phyloP scores from a whole-genome alignment of 2,113 vertebrate species.

The Pangasianodon gigas region DNA sequence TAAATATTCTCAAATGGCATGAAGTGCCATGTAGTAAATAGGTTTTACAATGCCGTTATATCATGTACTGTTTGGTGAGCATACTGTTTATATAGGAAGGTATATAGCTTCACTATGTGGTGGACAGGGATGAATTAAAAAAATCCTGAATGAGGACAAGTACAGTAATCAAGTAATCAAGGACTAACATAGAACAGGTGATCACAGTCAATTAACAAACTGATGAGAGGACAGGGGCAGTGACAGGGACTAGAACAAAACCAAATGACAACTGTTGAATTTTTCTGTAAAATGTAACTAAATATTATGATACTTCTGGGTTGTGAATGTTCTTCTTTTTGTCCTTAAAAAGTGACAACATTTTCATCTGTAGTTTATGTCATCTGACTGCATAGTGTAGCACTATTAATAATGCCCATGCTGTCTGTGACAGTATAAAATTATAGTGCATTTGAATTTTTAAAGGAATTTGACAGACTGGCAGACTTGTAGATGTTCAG shows the following conservation, averaged over 20 bases:
- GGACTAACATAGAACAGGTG: not conserved
- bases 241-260: not conserved
- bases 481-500: not conserved
- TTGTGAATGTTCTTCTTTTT: not conserved
- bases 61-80: not conserved
- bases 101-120: not conserved
- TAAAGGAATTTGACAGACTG: not conserved
- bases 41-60: not conserved
- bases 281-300: not conserved
- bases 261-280: not conserved
- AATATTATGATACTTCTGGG: not conserved
- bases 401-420: slow-evolving; percentile 8
- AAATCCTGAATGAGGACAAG: not conserved
- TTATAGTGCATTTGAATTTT: slow-evolving; percentile 9
- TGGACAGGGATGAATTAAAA: not conserved
- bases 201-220: not conserved
- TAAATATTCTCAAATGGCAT: not conserved
- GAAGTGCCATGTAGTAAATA: not conserved
- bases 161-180: not conserved
- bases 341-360: not conserved
- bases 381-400: not conserved
- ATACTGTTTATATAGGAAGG: not conserved
- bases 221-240: not conserved
- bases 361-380: not conserved
- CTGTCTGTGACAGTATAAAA: not conserved